These are phyloP conservation scores for Alviniconcha marisindica DNA, from an alignment of 1,140 invertebrate genomes.

Conservation along the genomic window DNA sequence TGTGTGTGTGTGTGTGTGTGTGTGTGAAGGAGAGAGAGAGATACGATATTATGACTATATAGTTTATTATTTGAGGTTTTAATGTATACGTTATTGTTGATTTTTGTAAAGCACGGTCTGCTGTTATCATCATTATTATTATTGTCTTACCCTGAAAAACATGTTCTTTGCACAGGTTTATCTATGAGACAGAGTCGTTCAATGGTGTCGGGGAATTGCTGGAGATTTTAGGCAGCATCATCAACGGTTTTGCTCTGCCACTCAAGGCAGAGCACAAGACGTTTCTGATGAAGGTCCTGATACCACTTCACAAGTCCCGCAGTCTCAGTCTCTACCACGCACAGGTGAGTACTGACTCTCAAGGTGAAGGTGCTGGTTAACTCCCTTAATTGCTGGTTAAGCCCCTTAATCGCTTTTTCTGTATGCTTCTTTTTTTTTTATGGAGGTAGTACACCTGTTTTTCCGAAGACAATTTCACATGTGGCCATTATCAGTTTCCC, in stretches of 20 bases:
- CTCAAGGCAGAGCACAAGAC: constrained; percentile 74
- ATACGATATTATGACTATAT: no score
- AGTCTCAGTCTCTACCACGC: constrained; percentile 66
- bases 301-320: constrained; percentile 74
- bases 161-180: constrained; percentile 57
- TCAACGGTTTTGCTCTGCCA: constrained; percentile 79
- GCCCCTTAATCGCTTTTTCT: background rate
- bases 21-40: no score
- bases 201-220: constrained; percentile 71
- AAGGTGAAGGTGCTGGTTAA: no score
- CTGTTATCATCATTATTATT: background rate
- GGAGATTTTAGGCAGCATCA: constrained; percentile 77
- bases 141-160: background rate
- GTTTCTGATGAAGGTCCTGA: constrained; percentile 74
- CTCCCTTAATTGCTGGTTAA: no score
- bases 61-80: no score
- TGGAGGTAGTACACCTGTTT: no score
- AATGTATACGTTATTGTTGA: no score
- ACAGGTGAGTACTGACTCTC: constrained; percentile 65
- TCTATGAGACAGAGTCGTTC: constrained; percentile 70
- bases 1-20: no score
- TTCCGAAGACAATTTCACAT: no score
- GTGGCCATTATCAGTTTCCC: no score
- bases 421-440: background rate
- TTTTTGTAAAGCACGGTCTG: no score